A percentile compares a stretch with the other conserved stretches of the same genome.
Conservation (phyloP, 2,888 invertebrate species). For the Melipona beecheii region DNA sequence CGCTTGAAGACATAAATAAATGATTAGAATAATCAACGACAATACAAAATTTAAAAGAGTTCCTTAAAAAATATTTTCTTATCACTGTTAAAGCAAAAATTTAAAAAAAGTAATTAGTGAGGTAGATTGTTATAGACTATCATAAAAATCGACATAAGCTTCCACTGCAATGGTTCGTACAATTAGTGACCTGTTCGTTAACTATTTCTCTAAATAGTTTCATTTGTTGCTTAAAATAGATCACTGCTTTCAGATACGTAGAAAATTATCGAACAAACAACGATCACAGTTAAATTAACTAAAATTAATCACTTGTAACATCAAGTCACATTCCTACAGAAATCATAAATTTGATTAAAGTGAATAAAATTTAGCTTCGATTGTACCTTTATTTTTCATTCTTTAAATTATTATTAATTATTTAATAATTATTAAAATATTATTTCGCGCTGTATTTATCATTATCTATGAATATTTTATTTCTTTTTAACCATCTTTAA, state of each 20-base stretch:
- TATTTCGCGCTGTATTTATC: too few species aligned
- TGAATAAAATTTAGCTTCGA: too few species aligned
- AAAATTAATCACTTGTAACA: too few species aligned
- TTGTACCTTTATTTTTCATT: too few species aligned
- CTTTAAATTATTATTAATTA: too few species aligned
- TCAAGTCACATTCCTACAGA: too few species aligned
- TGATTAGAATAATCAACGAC: background rate
- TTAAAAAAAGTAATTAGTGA: background rate
- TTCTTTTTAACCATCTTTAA: too few species aligned
- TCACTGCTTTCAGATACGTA: background rate
- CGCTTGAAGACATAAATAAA: background rate
- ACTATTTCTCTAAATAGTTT: background rate
- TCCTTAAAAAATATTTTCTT: background rate
- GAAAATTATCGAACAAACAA: too few species aligned
- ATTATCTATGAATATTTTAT: too few species aligned
- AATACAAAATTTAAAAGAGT: background rate
- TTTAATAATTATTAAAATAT: too few species aligned
- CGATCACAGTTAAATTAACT: too few species aligned
- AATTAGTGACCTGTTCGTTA: background rate
- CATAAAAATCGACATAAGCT: background rate
- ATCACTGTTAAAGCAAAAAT: background rate
- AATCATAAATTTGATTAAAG: too few species aligned
- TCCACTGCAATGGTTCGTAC: background rate
- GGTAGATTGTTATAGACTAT: background rate
- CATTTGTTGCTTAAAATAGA: background rate